Evolutionary conservation across 2,797 vertebrate species (phyloP).

Genomic region (Furcifer pardalis): DNA sequence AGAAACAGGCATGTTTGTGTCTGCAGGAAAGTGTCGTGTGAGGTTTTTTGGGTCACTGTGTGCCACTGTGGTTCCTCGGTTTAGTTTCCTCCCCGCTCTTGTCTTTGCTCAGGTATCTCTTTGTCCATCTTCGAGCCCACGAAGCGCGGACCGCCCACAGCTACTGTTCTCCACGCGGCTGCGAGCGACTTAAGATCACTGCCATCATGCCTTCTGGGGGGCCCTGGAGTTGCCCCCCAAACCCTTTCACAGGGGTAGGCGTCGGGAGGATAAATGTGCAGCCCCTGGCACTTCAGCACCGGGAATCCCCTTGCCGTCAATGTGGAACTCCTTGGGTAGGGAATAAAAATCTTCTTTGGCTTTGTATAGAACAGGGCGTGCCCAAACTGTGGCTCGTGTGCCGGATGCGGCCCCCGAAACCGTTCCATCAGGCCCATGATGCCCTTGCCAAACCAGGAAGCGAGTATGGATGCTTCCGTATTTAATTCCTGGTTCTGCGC

Average conservation of each 20-base stretch:
- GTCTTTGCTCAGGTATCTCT: conserved; percentile 55
- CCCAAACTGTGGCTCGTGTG: too few species aligned
- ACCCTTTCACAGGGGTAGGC: conserved; percentile 39
- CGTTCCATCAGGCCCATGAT: too few species aligned
- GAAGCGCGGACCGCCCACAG: conserved; percentile 57
- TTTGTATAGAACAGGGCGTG: too few species aligned
- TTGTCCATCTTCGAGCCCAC: conserved; percentile 60
- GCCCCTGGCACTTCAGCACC: not conserved
- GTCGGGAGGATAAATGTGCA: not conserved
- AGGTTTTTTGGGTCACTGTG: not conserved
- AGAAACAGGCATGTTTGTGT: not conserved
- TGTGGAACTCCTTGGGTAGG: conserved; percentile 65
- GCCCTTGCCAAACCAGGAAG: too few species aligned
- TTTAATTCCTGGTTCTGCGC: too few species aligned
- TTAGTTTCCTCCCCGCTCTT: not conserved
- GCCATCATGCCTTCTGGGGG: conserved; percentile 10
- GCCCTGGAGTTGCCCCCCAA: conserved; percentile 46
- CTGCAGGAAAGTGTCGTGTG: too few species aligned
- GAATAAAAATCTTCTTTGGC: fast-evolving
- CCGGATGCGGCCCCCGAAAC: too few species aligned
- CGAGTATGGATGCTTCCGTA: too few species aligned
- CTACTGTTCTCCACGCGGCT: conserved; percentile 70
- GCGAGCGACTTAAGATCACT: conserved; percentile 62
- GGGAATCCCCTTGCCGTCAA: conserved; percentile 3
- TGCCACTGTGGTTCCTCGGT: not conserved